These are phyloP conservation scores for Conus betulinus DNA, from an alignment of 1,140 invertebrate species.

Conservation along the genomic window DNA sequence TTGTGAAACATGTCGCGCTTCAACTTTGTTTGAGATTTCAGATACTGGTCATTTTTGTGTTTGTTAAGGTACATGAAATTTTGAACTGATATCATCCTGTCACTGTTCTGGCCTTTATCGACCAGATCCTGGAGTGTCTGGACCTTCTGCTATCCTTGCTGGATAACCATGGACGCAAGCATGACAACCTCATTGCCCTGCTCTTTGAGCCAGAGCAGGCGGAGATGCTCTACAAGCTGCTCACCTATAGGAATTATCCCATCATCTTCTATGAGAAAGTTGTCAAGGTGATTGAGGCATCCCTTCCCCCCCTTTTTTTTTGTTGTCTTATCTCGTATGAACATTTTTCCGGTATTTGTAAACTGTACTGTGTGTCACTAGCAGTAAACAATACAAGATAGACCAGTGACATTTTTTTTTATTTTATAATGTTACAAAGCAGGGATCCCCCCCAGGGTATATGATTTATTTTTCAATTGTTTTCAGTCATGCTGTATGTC, in stretches of 20 bases:
- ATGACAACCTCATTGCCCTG: slow-evolving; percentile 81
- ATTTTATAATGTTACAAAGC: too few species aligned
- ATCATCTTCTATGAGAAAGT: slow-evolving; percentile 79
- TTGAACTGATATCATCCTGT: background rate
- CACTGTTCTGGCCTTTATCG: background rate
- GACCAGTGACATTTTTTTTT: too few species aligned
- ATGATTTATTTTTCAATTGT: too few species aligned
- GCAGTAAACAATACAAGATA: too few species aligned
- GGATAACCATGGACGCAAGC: slow-evolving; percentile 77
- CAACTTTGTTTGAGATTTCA: too few species aligned
- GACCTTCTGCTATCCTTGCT: slow-evolving; percentile 80
- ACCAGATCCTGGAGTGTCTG: slow-evolving; percentile 79
- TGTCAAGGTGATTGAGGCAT: slow-evolving; percentile 76
- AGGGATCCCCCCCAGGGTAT: too few species aligned
- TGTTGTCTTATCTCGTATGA: background rate
- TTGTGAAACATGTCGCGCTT: too few species aligned
- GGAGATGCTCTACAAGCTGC: slow-evolving; percentile 80
- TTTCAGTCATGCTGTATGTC: too few species aligned
- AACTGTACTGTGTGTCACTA: background rate
- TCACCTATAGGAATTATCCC: slow-evolving; percentile 79
- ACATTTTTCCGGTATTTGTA: background rate
- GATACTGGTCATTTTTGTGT: too few species aligned
- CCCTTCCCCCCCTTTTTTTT: background rate
- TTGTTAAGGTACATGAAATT: too few species aligned
- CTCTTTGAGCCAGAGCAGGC: slow-evolving; percentile 81